Percentiles rank a stretch among this genome's conserved stretches.
phyloP scores from a whole-genome alignment of 2,113 vertebrate genomes.

The Misgurnus mizolepis region DNA sequence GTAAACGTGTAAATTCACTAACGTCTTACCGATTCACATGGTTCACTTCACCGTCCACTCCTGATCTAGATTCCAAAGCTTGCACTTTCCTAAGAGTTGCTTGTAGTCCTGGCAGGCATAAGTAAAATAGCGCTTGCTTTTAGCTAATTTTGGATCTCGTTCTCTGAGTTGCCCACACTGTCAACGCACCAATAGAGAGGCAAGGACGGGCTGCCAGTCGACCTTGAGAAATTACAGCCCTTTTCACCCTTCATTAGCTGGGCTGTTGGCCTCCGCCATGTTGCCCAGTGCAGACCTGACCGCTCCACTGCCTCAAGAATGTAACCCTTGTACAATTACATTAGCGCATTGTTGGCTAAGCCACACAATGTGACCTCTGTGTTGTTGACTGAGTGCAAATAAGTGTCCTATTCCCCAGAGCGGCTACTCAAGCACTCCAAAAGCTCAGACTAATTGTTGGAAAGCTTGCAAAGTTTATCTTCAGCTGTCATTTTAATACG shows the following conservation, averaged over 20 bases:
- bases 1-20: constrained; percentile 35
- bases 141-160: constrained; percentile 63
- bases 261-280: constrained; percentile 28
- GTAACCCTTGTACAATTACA: constrained; percentile 51
- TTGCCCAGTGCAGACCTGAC: neutral
- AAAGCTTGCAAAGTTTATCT: neutral
- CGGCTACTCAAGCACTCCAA: neutral
- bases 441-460: constrained; percentile 3
- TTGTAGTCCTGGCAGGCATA: constrained; percentile 59
- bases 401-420: constrained; percentile 1
- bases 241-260: constrained; percentile 43
- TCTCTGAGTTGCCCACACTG: constrained; percentile 52
- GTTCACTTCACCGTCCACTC: constrained; percentile 51
- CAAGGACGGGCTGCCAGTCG: constrained; percentile 45
- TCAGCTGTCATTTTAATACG: neutral
- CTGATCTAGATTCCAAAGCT: constrained; percentile 39
- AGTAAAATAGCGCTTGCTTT: constrained; percentile 43
- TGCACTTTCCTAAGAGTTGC: constrained; percentile 37
- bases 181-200: constrained; percentile 31
- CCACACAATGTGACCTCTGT: constrained; percentile 41
- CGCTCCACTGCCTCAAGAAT: constrained; percentile 42
- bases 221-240: constrained; percentile 48
- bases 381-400: constrained; percentile 22
- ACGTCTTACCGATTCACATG: constrained; percentile 27
- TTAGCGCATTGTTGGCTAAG: constrained; percentile 48